Conservation (phyloP, 2,888 invertebrate genomes). For the Himalopsyche japonica region DNA sequence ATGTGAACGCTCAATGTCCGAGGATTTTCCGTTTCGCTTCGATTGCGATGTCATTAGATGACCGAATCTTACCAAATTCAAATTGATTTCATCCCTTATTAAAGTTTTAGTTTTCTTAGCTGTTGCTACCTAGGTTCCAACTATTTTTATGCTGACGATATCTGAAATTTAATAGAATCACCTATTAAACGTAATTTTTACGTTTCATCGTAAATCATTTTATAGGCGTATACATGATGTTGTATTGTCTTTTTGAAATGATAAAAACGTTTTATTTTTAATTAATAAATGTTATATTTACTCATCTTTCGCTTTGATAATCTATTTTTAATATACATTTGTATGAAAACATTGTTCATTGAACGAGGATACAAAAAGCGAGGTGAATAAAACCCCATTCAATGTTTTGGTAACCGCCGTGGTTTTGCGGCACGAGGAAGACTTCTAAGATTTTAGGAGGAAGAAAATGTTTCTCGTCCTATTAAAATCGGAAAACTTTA, state of each 20-base stretch:
- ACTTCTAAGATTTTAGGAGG: neutral
- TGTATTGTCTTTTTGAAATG: too few species aligned
- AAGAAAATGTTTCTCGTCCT: neutral
- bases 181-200: too few species aligned
- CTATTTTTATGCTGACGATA: too few species aligned
- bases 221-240: too few species aligned
- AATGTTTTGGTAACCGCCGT: neutral
- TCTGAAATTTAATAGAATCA: too few species aligned
- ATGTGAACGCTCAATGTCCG: neutral
- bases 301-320: neutral
- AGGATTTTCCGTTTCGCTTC: neutral
- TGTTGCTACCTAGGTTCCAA: too few species aligned
- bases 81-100: neutral
- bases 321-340: neutral
- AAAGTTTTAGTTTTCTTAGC: too few species aligned
- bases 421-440: neutral
- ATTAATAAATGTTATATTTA: too few species aligned
- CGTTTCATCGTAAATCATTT: too few species aligned
- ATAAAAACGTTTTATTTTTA: too few species aligned
- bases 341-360: neutral
- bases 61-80: neutral
- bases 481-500: neutral
- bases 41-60: neutral
- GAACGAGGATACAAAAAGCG: neutral
- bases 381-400: neutral